These are phyloP conservation scores for Apodemia mormo DNA, from an alignment of 2,888 invertebrate species.

Conservation along the genomic window DNA sequence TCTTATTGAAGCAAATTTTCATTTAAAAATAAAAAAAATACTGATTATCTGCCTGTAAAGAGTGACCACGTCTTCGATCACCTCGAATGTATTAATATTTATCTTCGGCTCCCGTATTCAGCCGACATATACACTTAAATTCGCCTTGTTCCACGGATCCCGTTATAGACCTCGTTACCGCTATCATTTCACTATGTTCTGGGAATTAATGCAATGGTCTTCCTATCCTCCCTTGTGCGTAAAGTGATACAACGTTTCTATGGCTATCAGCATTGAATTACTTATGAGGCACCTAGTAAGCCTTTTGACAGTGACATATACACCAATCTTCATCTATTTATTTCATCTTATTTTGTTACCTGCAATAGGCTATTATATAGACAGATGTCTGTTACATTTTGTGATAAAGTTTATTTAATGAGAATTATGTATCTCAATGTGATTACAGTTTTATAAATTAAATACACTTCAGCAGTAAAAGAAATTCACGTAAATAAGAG, in stretches of 20 bases:
- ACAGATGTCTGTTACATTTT: not conserved
- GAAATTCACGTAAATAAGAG: too few relatives aligned
- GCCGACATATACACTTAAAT: constrained; percentile 44
- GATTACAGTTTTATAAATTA: too few relatives aligned
- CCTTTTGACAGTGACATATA: constrained; percentile 12
- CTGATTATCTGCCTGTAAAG: constrained; percentile 38
- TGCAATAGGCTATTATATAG: not conserved
- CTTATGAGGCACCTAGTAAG: constrained; percentile 24
- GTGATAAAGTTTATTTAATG: not conserved
- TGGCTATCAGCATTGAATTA: constrained; percentile 24
- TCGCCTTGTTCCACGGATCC: constrained; percentile 55
- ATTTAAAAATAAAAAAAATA: not conserved
- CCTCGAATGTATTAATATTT: constrained; percentile 64
- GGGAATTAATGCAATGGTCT: constrained; percentile 49
- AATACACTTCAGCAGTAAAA: too few relatives aligned
- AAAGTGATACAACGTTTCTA: constrained; percentile 24
- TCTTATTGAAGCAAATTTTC: not conserved
- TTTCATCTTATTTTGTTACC: constrained; percentile 12
- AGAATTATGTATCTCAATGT: not conserved
- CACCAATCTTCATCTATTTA: constrained; percentile 11
- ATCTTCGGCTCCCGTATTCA: constrained; percentile 66
- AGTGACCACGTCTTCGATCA: constrained; percentile 59
- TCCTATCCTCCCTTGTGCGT: constrained; percentile 28
- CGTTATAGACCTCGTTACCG: constrained; percentile 68
- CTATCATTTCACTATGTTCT: constrained; percentile 53